These are phyloP conservation scores for Ibycter americanus DNA, from an alignment of 2,797 vertebrate genomes.

Conservation along the genomic window DNA sequence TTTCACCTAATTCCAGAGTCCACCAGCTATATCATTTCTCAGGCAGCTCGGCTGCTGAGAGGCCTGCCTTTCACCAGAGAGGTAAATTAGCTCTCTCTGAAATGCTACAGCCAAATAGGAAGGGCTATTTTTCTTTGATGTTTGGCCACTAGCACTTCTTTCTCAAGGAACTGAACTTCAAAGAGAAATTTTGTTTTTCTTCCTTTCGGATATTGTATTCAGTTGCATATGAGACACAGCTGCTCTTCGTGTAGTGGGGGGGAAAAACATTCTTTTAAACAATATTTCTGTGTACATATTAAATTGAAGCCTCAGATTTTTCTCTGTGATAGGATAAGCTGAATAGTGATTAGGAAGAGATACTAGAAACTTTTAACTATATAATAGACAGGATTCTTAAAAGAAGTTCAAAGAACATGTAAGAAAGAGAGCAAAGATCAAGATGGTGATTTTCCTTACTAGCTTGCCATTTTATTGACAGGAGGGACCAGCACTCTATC, in stretches of 20 bases:
- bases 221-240: not conserved
- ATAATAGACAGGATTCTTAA: not conserved
- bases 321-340: not conserved
- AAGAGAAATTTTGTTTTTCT: conserved; percentile 39
- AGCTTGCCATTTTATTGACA: not conserved
- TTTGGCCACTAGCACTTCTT: conserved; percentile 42
- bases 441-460: not conserved
- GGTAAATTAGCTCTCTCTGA: conserved; percentile 57
- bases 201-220: not conserved
- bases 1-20: conserved; percentile 16
- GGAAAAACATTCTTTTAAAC: not conserved
- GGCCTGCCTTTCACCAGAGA: conserved; percentile 12
- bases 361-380: not conserved
- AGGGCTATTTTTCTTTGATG: conserved; percentile 64
- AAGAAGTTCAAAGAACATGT: not conserved
- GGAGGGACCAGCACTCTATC: not conserved
- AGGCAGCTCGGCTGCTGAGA: not conserved
- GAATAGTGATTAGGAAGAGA: not conserved
- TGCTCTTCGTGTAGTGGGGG: not conserved
- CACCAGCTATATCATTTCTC: conserved; percentile 15
- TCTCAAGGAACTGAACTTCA: conserved; percentile 47
- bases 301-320: not conserved
- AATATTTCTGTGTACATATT: not conserved
- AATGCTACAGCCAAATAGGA: conserved; percentile 28
- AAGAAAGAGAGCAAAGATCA: not conserved